Evolutionary conservation across 2,888 invertebrate species (phyloP), one percentile per base, ranked within the genome.

Genomic region (Pristionchus japonicus): DNA sequence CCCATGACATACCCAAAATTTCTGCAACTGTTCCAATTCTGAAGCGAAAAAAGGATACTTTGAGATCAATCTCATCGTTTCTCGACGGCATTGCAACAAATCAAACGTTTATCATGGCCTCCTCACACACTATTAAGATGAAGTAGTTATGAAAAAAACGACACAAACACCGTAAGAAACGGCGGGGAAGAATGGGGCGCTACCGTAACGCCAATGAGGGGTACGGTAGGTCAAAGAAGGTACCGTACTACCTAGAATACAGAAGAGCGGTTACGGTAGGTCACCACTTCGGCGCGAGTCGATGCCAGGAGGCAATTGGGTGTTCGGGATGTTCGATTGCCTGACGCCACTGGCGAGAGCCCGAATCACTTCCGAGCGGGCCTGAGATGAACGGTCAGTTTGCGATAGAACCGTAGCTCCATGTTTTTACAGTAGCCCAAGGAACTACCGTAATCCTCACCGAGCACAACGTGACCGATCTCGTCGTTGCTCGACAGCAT

Each of bases 401-500:
- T 3, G 23, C 52, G 52, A 52, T 52, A n/a, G n/a, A 20, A 52
- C 52, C 3, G 52, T 52, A 52, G 3, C 17, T 27, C 70, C n/a
- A 1, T 17, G n/a, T 15, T 20, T 15, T 17, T 74, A 37, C 57
- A 57, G 57, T 57, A 57, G n/a, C 57, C 13, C 49, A 17, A 20
- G 6, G 13, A 47, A 47, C 47, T 47, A 47, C 47, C 47, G 47
- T 47, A 80, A 80, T 31, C 37, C 86, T 86, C 23, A 70, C 94
- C 94, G 37, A 94, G 89, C n/a, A 94, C 92, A 34, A 90, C 91
- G 88, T 94, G 94, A 4, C 94, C 94, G 52, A 94, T 93, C 88
- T 94, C 94, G 82, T 93, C 93, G 86, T 94, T 94, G 23, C 91
- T 90, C 17, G 91, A 90, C 27, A 94, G 91, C 77, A 93, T 89